Conservation (phyloP, 1,140 invertebrate genomes). For the Drosophila melanica region DNA sequence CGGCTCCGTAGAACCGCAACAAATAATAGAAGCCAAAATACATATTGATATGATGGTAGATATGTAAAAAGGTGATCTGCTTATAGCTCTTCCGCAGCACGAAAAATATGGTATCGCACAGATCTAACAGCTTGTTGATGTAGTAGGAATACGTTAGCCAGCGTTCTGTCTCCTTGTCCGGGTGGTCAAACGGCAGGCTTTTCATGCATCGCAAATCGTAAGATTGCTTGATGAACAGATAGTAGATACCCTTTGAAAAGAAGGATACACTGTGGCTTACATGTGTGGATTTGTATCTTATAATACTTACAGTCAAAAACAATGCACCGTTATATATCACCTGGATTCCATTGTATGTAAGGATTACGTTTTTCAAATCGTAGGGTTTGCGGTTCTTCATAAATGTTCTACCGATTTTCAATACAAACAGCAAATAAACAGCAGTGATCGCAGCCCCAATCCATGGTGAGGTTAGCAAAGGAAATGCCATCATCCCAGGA, state of each 20-base stretch:
- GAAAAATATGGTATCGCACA: conserved; percentile 92
- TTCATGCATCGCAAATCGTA: conserved; percentile 22
- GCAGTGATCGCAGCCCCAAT: conserved; percentile 86
- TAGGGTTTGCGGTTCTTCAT: conserved; percentile 93
- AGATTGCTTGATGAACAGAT: background rate
- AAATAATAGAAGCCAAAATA: background rate
- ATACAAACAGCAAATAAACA: conserved; percentile 88
- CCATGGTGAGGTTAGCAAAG: conserved; percentile 2
- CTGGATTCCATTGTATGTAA: conserved; percentile 91
- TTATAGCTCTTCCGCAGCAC: too few relatives aligned
- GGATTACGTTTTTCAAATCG: conserved; percentile 88
- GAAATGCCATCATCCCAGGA: background rate
- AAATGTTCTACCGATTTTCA: conserved; percentile 87
- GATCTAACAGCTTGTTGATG: conserved; percentile 84
- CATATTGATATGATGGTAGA: conserved; percentile 91
- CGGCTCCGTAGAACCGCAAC: conserved; percentile 68
- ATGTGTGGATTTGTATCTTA: background rate
- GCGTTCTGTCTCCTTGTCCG: conserved; percentile 17
- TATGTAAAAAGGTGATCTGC: conserved; percentile 93
- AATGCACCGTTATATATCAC: conserved; percentile 61
- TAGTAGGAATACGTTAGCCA: conserved; percentile 26
- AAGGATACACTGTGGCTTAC: background rate
- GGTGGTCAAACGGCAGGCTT: conserved; percentile 11
- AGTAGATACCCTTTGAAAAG: conserved; percentile 7
- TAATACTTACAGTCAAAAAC: conserved; percentile 26